Percentiles rank a stretch among this genome's conserved stretches.
Conservation (phyloP, 2,888 invertebrate species). For the Cerastoderma edule region DNA sequence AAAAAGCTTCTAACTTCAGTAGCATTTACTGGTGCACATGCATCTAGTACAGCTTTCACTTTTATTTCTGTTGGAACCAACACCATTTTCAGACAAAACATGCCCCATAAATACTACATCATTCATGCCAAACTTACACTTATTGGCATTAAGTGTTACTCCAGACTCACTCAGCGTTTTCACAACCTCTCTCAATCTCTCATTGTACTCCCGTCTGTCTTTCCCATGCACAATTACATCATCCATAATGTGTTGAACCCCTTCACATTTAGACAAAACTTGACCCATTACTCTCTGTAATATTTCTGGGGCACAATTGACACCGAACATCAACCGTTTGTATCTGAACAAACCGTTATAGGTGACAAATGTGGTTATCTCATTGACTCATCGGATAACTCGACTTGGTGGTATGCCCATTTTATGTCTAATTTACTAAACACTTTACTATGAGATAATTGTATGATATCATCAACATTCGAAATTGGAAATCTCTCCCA, state of each 20-base stretch:
- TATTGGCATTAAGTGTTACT: constrained; percentile 54
- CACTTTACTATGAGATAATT: constrained; percentile 45
- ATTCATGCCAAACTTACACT: constrained; percentile 58
- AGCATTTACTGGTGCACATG: constrained; percentile 34
- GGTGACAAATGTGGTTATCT: constrained; percentile 51
- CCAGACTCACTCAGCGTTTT: constrained; percentile 40
- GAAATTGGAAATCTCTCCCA: constrained; percentile 49
- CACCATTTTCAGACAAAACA: constrained; percentile 41
- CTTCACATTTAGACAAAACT: constrained; percentile 32
- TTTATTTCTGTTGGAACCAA: constrained; percentile 38
- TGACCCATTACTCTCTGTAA: constrained; percentile 40
- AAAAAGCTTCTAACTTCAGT: constrained; percentile 53
- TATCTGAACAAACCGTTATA: constrained; percentile 47
- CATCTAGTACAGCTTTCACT: constrained; percentile 41
- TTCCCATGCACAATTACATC: constrained; percentile 59
- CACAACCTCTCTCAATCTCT: constrained; percentile 44
- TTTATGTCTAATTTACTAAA: constrained; percentile 60
- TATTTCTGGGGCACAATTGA: constrained; percentile 50
- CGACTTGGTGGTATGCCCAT: constrained; percentile 40
- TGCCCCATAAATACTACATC: constrained; percentile 50
- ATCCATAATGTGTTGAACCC: constrained; percentile 36
- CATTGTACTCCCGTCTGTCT: constrained; percentile 47
- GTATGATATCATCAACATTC: constrained; percentile 49
- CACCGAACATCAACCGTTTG: constrained; percentile 44
- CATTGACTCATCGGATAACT: constrained; percentile 20